phyloP scores from a whole-genome alignment of 2,888 invertebrate species.

The Drosophila hawaiiensis region DNA sequence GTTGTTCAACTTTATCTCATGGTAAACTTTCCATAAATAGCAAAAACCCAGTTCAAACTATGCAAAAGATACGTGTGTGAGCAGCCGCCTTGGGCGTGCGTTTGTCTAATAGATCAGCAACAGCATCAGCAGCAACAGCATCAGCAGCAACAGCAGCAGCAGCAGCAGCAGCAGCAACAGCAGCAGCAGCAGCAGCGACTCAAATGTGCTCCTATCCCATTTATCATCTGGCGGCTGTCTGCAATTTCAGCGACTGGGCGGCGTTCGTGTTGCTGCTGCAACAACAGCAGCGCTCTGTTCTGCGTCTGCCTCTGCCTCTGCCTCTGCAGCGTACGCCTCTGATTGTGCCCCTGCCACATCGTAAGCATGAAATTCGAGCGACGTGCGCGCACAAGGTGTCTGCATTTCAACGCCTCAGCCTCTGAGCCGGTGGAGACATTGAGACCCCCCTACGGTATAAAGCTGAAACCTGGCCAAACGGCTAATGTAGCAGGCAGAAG shows the following conservation, averaged over 20 bases:
- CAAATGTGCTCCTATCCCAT: slow-evolving; percentile 76
- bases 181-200: slow-evolving; percentile 60
- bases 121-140: slow-evolving; percentile 53
- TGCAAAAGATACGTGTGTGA: slow-evolving; percentile 36
- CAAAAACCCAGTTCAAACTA: slow-evolving; percentile 39
- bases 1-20: slow-evolving; percentile 66
- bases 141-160: slow-evolving; percentile 28
- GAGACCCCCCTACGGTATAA: slow-evolving; percentile 19
- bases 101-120: slow-evolving; percentile 78
- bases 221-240: slow-evolving; percentile 74
- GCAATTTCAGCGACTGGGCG: slow-evolving; percentile 73
- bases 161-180: slow-evolving; percentile 15
- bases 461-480: slow-evolving; percentile 54
- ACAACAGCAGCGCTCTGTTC: slow-evolving; percentile 22
- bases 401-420: slow-evolving; percentile 73
- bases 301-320: slow-evolving; percentile 7
- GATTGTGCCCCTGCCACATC: slow-evolving; percentile 21
- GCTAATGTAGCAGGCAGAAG: slow-evolving; percentile 50
- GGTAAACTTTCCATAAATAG: slow-evolving; percentile 76
- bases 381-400: slow-evolving; percentile 76
- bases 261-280: slow-evolving; percentile 65
- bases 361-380: slow-evolving; percentile 72
- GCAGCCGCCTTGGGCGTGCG: slow-evolving; percentile 70
- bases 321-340: background rate
- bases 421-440: slow-evolving; percentile 14